Conservation (phyloP, 2,113 vertebrate species). For the Setophaga petechia region DNA sequence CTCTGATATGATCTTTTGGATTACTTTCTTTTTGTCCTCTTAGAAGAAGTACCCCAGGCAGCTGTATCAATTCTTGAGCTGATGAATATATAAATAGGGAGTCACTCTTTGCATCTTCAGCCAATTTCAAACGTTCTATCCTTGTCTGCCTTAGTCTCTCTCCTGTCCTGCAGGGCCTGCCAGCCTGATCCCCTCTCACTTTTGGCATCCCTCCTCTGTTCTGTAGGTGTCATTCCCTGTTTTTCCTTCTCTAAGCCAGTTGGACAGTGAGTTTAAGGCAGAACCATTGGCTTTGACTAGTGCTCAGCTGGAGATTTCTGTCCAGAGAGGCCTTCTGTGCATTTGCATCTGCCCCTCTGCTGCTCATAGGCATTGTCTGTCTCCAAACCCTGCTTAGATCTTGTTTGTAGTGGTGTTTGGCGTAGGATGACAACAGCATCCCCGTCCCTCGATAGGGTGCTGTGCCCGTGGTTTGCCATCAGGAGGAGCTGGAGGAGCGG, state of each 20-base stretch:
- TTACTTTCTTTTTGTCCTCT: neutral
- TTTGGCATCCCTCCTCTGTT: neutral
- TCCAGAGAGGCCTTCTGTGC: neutral
- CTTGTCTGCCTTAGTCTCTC: neutral
- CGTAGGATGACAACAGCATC: fast-evolving
- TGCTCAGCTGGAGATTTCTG: neutral
- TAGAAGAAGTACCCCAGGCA: neutral
- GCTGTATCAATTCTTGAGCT: neutral
- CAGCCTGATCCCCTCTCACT: neutral
- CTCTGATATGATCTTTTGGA: neutral
- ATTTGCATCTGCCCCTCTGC: neutral
- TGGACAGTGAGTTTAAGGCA: neutral
- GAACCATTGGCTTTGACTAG: neutral
- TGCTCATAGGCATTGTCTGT: neutral
- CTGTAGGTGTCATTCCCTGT: neutral
- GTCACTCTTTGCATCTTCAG: neutral
- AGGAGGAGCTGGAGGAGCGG: slow-evolving; percentile 22
- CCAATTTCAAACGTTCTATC: neutral
- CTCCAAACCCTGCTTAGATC: neutral
- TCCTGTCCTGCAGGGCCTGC: neutral
- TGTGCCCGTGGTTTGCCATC: neutral
- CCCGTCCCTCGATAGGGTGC: neutral
- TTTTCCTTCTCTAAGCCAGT: neutral
- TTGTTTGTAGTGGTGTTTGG: neutral
- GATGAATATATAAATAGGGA: neutral